phyloP scores from a whole-genome alignment of 2,888 invertebrate genomes.

The Theristus sp. region DNA sequence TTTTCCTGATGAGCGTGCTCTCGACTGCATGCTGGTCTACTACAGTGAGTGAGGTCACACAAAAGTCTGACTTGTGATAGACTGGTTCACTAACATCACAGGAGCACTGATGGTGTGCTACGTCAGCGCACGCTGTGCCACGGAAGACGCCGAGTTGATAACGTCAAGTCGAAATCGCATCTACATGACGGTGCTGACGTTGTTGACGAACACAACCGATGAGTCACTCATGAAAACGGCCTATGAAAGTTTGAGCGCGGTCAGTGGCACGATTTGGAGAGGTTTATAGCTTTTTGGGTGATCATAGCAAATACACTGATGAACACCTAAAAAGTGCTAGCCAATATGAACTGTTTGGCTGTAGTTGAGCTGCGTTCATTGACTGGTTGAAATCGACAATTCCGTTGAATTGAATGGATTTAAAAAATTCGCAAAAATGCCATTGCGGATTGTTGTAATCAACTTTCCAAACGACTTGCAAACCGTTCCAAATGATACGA shows the following conservation, averaged over 20 bases:
- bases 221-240: neutral
- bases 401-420: no score
- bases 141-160: neutral
- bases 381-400: neutral
- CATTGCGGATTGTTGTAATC: no score
- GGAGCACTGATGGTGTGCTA: slow-evolving; percentile 3
- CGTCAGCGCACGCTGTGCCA: neutral
- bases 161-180: neutral
- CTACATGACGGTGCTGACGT: slow-evolving; percentile 3
- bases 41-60: no score
- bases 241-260: neutral
- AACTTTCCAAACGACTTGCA: no score
- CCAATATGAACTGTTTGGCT: neutral
- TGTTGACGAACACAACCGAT: neutral
- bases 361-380: neutral
- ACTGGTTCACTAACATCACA: neutral
- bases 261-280: no score
- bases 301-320: no score
- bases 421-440: no score
- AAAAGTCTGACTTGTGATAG: neutral
- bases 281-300: no score
- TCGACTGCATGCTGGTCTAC: no score
- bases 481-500: no score
- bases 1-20: no score
- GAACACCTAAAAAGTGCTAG: no score